A percentile compares a stretch with the other conserved stretches of the same genome.
These are phyloP conservation scores for Acestrorhynchus altus DNA, from an alignment of 2,797 vertebrate genomes.

Conservation along the genomic window DNA sequence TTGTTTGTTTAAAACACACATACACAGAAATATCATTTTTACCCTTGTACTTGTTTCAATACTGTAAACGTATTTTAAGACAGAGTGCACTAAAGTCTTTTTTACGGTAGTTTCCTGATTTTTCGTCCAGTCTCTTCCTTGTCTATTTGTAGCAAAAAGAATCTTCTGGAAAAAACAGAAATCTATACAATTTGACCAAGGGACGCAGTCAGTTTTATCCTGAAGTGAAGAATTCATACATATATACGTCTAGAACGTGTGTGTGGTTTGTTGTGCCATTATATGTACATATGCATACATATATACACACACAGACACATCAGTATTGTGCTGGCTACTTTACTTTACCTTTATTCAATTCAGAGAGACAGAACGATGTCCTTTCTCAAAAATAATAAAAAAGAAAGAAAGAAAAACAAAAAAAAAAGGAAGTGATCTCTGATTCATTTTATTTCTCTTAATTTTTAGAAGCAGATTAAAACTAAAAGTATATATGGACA, in stretches of 20 bases:
- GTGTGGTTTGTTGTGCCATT: conserved; percentile 72
- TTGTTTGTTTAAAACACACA: conserved; percentile 92
- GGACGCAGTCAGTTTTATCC: conserved; percentile 68
- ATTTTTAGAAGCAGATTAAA: conserved; percentile 70
- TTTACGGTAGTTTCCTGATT: conserved; percentile 91
- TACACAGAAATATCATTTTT: conserved; percentile 94
- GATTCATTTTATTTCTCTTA: conserved; percentile 64
- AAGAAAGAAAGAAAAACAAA: too few species aligned
- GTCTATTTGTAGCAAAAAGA: conserved; percentile 70
- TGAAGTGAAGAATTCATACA: conserved; percentile 72
- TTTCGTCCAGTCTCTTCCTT: conserved; percentile 73
- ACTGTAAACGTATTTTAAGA: conserved; percentile 99
- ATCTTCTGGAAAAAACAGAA: conserved; percentile 58
- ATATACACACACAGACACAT: conserved; percentile 76
- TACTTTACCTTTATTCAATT: conserved; percentile 83
- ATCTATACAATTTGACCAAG: conserved; percentile 60
- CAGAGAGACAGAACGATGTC: conserved; percentile 4
- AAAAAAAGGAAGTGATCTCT: conserved; percentile 67
- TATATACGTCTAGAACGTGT: conserved; percentile 67
- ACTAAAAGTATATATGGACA: conserved; percentile 49
- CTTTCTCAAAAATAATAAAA: too few species aligned
- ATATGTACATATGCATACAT: conserved; percentile 80
- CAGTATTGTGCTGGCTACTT: conserved; percentile 89
- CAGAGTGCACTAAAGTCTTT: conserved; percentile 95
- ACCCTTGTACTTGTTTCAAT: conserved; percentile 99